These are phyloP conservation scores for Pedicia rivosa DNA, from an alignment of 2,888 invertebrate species.

Conservation along the genomic window DNA sequence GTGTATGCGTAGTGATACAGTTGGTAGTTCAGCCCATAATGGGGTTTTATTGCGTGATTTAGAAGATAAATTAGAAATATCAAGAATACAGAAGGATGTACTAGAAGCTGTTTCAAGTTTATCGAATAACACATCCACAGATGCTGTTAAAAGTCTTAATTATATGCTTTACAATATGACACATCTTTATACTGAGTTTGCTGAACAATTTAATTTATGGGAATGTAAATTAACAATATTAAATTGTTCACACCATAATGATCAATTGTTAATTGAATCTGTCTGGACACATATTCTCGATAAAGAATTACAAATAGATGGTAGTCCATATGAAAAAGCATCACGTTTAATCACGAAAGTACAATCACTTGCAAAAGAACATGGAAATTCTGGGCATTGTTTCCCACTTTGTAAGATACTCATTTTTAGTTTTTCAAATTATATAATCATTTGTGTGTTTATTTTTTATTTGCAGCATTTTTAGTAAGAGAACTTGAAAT, in stretches of 20 bases:
- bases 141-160: slow-evolving; percentile 57
- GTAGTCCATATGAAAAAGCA: slow-evolving; percentile 38
- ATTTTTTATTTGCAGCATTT: slow-evolving; percentile 39
- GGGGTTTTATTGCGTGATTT: slow-evolving; percentile 73
- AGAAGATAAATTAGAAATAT: slow-evolving; percentile 85
- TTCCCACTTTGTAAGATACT: slow-evolving; percentile 57
- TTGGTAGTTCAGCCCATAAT: slow-evolving; percentile 51
- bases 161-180: slow-evolving; percentile 74
- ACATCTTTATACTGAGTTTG: slow-evolving; percentile 82
- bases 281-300: slow-evolving; percentile 80
- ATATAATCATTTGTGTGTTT: slow-evolving; percentile 3
- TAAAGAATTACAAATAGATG: slow-evolving; percentile 36
- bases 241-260: slow-evolving; percentile 86
- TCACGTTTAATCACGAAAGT: slow-evolving; percentile 60
- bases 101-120: slow-evolving; percentile 31
- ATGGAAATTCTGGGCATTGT: slow-evolving; percentile 67
- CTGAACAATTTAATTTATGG: slow-evolving; percentile 76
- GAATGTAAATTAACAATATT: slow-evolving; percentile 91
- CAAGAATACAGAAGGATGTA: slow-evolving; percentile 61
- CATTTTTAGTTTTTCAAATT: slow-evolving; percentile 2
- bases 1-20: slow-evolving; percentile 80
- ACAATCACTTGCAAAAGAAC: slow-evolving; percentile 57
- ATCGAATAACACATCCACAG: slow-evolving; percentile 39
- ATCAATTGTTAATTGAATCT: slow-evolving; percentile 70
- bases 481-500: slow-evolving; percentile 66